Evolutionary conservation across 2,797 vertebrate species (phyloP), one percentile per base, ranked within the genome.

Genomic region (Rhinatrema bivittatum): DNA sequence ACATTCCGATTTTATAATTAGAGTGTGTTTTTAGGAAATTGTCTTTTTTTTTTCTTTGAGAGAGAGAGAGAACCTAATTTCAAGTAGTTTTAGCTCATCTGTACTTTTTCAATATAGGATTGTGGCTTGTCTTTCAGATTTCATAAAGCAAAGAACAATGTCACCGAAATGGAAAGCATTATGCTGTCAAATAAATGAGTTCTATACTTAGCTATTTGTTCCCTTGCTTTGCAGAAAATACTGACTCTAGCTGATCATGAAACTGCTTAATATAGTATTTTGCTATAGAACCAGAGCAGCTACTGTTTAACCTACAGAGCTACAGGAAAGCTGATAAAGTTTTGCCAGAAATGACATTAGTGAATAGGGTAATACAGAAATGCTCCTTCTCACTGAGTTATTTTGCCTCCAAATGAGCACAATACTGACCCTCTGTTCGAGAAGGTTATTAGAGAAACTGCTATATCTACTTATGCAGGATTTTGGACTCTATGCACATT

Each of bases 1-100:
- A 65, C 40, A 58, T 62, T 71, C 67, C 68, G 61, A 78, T 74
- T 82, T 74, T 73, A 67, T 75, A 77, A 80, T 80, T 75, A 73
- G 72, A 68, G 76, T 74, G 72, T 60, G 68, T 71, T 49, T n/a
- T 42, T 42, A 40, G 43, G 22, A 72, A 76, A 40, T n/a, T n/a
- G n/a, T n/a, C n/a, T n/a, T n/a, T n/a, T n/a, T n/a, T n/a, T n/a
- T n/a, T n/a, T n/a, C n/a, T n/a, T n/a, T n/a, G n/a, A n/a, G n/a
- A n/a, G n/a, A n/a, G n/a, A n/a, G n/a, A n/a, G n/a, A n/a, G n/a
- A n/a, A n/a, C n/a, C n/a, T n/a, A n/a, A n/a, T n/a, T n/a, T n/a
- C n/a, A n/a, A n/a, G n/a, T n/a, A n/a, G n/a, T n/a, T n/a, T n/a
- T n/a, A n/a, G n/a, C n/a, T n/a, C n/a, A n/a, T n/a, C n/a, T n/a